phyloP scores from a whole-genome alignment of 2,888 invertebrate genomes.

The Griposia aprilina region DNA sequence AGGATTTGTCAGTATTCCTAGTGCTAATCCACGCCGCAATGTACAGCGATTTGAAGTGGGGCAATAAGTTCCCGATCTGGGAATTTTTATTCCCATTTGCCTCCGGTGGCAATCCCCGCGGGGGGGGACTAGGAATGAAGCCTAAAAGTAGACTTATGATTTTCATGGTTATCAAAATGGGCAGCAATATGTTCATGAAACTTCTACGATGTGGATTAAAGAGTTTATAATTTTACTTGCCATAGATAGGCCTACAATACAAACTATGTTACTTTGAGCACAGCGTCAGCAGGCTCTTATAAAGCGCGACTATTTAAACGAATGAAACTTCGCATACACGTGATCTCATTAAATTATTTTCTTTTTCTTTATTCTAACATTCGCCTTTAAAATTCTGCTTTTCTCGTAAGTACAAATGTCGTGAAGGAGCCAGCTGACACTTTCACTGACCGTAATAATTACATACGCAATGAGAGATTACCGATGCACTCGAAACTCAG shows the following conservation, averaged over 20 bases:
- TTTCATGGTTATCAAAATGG: not conserved
- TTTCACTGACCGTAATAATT: slow-evolving; percentile 52
- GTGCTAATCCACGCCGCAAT: too few species aligned
- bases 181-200: not conserved
- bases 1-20: too few species aligned
- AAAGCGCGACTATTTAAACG: not conserved
- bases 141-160: slow-evolving; percentile 1
- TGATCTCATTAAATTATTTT: not conserved
- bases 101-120: too few species aligned
- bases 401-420: not conserved
- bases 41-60: too few species aligned
- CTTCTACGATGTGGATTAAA: not conserved
- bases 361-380: too few species aligned
- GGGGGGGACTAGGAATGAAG: too few species aligned
- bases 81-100: too few species aligned
- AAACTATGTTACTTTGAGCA: not conserved
- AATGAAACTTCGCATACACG: not conserved
- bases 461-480: slow-evolving; percentile 54
- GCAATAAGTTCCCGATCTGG: too few species aligned
- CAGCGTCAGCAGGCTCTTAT: not conserved
- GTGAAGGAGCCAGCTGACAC: slow-evolving; percentile 45
- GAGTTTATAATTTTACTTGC: not conserved
- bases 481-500: slow-evolving; percentile 59
- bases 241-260: not conserved
- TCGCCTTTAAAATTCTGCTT: slow-evolving; percentile 10